A percentile compares a stretch with the other conserved stretches of the same genome.
These are phyloP conservation scores for Rhodophaea formosa DNA, from an alignment of 2,888 invertebrate species.

Conservation along the genomic window DNA sequence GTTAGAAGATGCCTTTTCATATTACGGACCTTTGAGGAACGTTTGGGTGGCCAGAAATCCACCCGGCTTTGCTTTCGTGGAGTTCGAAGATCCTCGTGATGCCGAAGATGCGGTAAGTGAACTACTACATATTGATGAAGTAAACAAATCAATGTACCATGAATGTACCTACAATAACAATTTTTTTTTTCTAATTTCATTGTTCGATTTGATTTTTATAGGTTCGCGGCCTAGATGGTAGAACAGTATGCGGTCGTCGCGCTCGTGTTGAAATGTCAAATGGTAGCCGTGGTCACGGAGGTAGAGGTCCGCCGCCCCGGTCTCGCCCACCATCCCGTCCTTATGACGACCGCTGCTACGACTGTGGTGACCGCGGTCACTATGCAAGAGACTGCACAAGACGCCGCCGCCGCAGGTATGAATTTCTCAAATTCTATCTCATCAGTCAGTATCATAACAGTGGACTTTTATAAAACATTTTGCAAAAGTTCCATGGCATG, in stretches of 20 bases:
- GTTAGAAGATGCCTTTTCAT: slow-evolving; percentile 94
- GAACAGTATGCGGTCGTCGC: slow-evolving; percentile 93
- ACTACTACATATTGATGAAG: too few species aligned
- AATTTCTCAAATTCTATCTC: slow-evolving; percentile 20
- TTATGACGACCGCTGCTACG: slow-evolving; percentile 96
- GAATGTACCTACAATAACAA: too few species aligned
- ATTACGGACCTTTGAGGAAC: slow-evolving; percentile 94
- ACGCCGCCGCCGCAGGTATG: slow-evolving; percentile 82
- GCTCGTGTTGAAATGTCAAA: slow-evolving; percentile 96
- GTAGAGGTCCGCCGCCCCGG: slow-evolving; percentile 82
- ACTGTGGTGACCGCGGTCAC: slow-evolving; percentile 96
- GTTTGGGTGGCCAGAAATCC: slow-evolving; percentile 99
- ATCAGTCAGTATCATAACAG: slow-evolving; percentile 5
- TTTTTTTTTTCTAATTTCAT: too few species aligned
- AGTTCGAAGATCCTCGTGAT: slow-evolving; percentile 95
- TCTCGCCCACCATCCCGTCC: slow-evolving; percentile 87
- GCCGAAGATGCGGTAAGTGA: slow-evolving; percentile 94
- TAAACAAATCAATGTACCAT: slow-evolving; percentile 13
- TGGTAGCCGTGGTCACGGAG: slow-evolving; percentile 84
- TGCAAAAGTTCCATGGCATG: slow-evolving; percentile 42
- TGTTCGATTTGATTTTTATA: slow-evolving; percentile 29
- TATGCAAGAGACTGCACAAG: slow-evolving; percentile 95
- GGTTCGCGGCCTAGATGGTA: slow-evolving; percentile 85
- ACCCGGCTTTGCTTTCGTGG: slow-evolving; percentile 97
- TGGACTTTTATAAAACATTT: slow-evolving; percentile 28